Percentiles rank a stretch among this genome's conserved stretches.
Conservation (phyloP, 2,888 invertebrate species). For the Ischnus inquisitorius region DNA sequence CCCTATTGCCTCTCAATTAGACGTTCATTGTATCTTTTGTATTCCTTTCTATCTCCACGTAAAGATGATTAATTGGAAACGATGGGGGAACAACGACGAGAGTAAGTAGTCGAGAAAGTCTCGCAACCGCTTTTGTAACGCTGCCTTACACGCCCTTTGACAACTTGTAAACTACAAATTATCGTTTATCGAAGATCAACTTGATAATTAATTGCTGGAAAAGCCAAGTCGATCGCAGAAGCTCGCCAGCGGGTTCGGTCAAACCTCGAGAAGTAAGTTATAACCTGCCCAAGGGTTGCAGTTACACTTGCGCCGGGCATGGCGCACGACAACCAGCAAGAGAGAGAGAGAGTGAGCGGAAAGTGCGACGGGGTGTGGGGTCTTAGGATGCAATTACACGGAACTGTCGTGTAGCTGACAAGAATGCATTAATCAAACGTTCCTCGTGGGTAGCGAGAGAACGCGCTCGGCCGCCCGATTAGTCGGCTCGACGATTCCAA, state of each 20-base stretch:
- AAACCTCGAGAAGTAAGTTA: conserved; percentile 52
- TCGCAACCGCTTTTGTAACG: no score
- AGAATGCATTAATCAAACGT: conserved; percentile 69
- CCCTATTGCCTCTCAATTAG: not conserved
- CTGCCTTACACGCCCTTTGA: not conserved
- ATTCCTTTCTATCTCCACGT: no score
- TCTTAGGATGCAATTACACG: conserved; percentile 68
- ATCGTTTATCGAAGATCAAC: conserved; percentile 46
- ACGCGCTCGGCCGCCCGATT: conserved; percentile 49
- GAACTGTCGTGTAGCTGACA: conserved; percentile 68
- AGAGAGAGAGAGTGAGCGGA: not conserved
- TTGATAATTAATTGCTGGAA: conserved; percentile 57
- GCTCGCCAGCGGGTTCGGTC: conserved; percentile 43
- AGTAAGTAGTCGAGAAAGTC: no score
- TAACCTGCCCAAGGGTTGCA: conserved; percentile 15
- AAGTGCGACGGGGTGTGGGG: conserved; percentile 9
- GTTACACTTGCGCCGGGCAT: conserved; percentile 33
- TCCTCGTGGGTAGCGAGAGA: conserved; percentile 47
- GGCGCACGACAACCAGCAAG: conserved; percentile 14
- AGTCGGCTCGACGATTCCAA: conserved; percentile 56
- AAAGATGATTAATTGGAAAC: no score
- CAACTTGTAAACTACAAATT: conserved; percentile 21
- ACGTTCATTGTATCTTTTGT: not conserved
- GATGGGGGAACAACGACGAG: no score
- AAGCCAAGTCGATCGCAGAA: conserved; percentile 54